Conservation (phyloP, 2,888 invertebrate genomes). For the Drosophila crucigera region DNA sequence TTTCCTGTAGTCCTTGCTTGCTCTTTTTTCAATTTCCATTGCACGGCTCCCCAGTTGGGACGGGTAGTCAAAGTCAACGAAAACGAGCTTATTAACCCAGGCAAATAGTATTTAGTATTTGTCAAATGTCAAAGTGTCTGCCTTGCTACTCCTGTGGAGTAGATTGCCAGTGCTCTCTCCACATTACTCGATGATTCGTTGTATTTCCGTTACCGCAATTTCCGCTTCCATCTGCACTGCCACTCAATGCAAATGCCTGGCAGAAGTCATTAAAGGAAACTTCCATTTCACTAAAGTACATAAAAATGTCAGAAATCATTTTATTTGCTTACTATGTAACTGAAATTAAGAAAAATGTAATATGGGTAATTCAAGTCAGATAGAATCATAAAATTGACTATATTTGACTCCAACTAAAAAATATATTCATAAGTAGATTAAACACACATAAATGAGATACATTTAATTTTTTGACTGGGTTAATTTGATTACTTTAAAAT, state of each 20-base stretch:
- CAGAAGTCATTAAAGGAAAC: slow-evolving; percentile 35
- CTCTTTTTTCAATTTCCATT: slow-evolving; percentile 7
- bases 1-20: slow-evolving; percentile 26
- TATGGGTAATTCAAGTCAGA: neutral
- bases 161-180: slow-evolving; percentile 32
- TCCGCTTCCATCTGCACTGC: slow-evolving; percentile 39
- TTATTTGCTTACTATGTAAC: neutral
- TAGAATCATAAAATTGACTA: neutral
- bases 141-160: slow-evolving; percentile 2
- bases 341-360: neutral
- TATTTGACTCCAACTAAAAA: neutral
- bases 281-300: slow-evolving; percentile 8
- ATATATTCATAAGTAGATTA: neutral
- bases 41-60: slow-evolving; percentile 41
- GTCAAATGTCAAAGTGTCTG: slow-evolving; percentile 70
- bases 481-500: neutral
- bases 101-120: slow-evolving; percentile 81
- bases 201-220: slow-evolving; percentile 58
- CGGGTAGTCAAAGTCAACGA: slow-evolving; percentile 63
- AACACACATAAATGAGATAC: no score
- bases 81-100: slow-evolving; percentile 77
- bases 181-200: slow-evolving; percentile 35
- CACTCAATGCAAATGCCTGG: slow-evolving; percentile 11
- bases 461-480: neutral
- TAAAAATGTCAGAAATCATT: neutral